Evolutionary conservation across 2,797 vertebrate species (phyloP).

Genomic region (Dendrocincla fuliginosa): DNA sequence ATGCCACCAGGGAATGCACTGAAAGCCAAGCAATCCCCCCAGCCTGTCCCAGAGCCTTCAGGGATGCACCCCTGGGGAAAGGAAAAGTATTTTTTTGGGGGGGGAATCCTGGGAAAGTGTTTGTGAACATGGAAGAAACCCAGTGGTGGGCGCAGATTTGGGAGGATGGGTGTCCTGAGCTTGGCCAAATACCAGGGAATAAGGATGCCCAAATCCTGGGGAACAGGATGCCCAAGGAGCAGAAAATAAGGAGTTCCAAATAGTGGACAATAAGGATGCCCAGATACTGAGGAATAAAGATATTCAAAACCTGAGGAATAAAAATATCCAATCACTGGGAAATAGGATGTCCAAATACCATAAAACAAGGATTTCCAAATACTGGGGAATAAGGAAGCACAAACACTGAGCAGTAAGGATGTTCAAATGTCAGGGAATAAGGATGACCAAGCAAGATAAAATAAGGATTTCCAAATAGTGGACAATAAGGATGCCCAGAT

Average conservation of each 20-base stretch:
- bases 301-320: background rate
- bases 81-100: no score
- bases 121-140: no score
- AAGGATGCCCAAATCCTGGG: no score
- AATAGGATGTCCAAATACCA: background rate
- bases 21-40: no score
- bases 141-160: no score
- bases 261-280: background rate
- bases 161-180: no score
- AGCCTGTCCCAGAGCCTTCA: no score
- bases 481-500: background rate
- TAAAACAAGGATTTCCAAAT: background rate
- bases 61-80: no score
- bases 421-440: background rate
- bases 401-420: no score
- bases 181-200: no score
- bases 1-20: no score
- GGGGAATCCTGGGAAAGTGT: no score
- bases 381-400: background rate
- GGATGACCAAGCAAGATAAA: background rate
- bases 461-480: background rate
- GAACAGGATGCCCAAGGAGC: background rate
- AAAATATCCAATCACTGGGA: background rate
- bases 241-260: background rate
- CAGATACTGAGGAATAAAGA: background rate